A percentile compares a stretch with the other conserved stretches of the same genome.
Evolutionary conservation across 2,888 invertebrate genomes (phyloP).

Genomic region (Isotomurus palustris): DNA sequence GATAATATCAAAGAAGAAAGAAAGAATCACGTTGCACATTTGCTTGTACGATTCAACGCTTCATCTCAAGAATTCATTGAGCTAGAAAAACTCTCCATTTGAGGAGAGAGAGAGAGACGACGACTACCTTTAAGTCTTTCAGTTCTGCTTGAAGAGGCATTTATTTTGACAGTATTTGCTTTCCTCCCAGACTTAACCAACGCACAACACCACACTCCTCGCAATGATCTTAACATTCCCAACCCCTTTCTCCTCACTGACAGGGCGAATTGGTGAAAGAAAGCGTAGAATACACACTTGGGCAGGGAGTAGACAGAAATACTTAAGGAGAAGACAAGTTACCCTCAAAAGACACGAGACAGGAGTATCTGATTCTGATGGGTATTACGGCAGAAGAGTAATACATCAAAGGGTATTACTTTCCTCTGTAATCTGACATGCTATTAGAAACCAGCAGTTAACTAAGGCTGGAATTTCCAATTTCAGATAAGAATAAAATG

Average conservation of each 20-base stretch:
- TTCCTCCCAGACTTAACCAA: too few species aligned
- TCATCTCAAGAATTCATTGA: neutral
- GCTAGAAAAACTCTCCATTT: neutral
- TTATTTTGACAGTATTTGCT: too few species aligned
- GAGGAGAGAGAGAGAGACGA: neutral
- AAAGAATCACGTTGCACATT: too few species aligned
- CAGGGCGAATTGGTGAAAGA: too few species aligned
- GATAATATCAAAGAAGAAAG: too few species aligned
- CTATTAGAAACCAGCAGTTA: constrained; percentile 10
- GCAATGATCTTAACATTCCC: too few species aligned
- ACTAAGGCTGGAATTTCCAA: constrained; percentile 7
- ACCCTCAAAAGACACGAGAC: constrained; percentile 7
- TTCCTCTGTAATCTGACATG: constrained; percentile 12
- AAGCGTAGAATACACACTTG: too few species aligned
- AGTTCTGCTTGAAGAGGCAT: too few species aligned
- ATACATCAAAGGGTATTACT: constrained; percentile 12
- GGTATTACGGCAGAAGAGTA: constrained; percentile 1
- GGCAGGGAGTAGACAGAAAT: too few species aligned
- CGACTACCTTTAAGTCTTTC: too few species aligned
- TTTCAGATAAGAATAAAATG: constrained; percentile 5
- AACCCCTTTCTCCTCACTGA: too few species aligned
- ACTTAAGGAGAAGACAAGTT: neutral
- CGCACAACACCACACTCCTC: too few species aligned
- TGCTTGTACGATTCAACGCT: constrained; percentile 3
- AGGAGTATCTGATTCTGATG: constrained; percentile 11